phyloP scores from a whole-genome alignment of 2,113 vertebrate genomes.

The Glaucomys volans region DNA sequence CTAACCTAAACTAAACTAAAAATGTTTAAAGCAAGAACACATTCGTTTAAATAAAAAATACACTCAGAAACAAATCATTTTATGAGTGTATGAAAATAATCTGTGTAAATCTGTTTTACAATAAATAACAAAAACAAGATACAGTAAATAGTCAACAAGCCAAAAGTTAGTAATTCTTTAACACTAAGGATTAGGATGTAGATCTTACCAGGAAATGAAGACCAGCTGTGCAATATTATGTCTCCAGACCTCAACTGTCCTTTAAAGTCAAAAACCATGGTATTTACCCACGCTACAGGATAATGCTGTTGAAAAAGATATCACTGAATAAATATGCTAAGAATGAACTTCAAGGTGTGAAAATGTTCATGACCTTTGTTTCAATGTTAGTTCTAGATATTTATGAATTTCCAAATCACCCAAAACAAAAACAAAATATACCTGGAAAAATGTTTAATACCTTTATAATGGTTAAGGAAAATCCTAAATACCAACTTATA shows the following conservation, averaged over 20 bases:
- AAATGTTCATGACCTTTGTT: not conserved
- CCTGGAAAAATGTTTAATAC: not conserved
- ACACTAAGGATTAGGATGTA: conserved; percentile 20
- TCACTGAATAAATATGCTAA: not conserved
- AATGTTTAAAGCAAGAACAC: not conserved
- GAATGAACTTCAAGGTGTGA: not conserved
- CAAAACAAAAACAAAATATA: not conserved
- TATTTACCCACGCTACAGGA: conserved; percentile 99
- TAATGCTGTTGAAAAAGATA: conserved; percentile 91
- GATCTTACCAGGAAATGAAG: conserved; percentile 96
- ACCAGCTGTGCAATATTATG: conserved; percentile 95
- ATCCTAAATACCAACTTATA: not conserved
- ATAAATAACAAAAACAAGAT: conserved; percentile 43
- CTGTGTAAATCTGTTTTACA: not conserved
- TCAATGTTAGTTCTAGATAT: not conserved
- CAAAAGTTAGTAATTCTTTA: conserved; percentile 46
- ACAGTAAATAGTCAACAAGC: not conserved
- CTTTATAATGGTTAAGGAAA: conserved; percentile 6
- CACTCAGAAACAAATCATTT: conserved; percentile 10
- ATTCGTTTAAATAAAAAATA: not conserved
- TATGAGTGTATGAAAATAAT: not conserved
- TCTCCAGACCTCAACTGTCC: conserved; percentile 96
- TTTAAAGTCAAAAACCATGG: conserved; percentile 99
- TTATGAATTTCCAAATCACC: not conserved
- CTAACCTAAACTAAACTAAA: too few species aligned